These are phyloP conservation scores for Stenchaetothrips biformis DNA, from an alignment of 2,888 invertebrate genomes.

Conservation along the genomic window DNA sequence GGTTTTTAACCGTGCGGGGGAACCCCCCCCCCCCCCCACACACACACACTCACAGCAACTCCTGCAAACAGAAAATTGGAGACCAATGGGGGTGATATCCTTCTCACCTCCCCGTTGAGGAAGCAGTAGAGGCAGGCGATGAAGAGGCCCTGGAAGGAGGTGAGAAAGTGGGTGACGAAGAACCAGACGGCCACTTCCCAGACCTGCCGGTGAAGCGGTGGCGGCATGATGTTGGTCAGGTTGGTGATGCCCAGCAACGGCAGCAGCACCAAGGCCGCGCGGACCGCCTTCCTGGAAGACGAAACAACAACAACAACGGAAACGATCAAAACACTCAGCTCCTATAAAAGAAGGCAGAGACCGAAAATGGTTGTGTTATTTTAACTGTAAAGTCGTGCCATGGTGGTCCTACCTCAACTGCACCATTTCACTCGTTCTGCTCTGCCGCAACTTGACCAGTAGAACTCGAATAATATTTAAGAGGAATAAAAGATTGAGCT, in stretches of 20 bases:
- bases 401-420: slow-evolving; percentile 56
- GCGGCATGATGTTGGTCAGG: slow-evolving; percentile 65
- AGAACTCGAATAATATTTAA: slow-evolving; percentile 75
- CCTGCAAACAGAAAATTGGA: slow-evolving; percentile 34
- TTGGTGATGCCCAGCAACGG: slow-evolving; percentile 79
- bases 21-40: no score
- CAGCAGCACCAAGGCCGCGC: slow-evolving; percentile 71
- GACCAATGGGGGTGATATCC: not conserved
- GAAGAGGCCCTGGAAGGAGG: slow-evolving; percentile 81
- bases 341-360: no score
- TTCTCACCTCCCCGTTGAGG: slow-evolving; percentile 69
- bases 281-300: slow-evolving; percentile 69
- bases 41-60: slow-evolving; percentile 34
- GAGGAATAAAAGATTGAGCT: slow-evolving; percentile 74
- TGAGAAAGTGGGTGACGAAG: slow-evolving; percentile 69
- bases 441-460: slow-evolving; percentile 67
- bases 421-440: slow-evolving; percentile 67
- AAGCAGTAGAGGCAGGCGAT: slow-evolving; percentile 78
- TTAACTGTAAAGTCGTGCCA: no score
- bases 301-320: no score
- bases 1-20: no score
- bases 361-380: no score
- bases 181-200: slow-evolving; percentile 75
- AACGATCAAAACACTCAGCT: no score
- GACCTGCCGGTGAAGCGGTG: slow-evolving; percentile 59